Conservation (phyloP, 1,140 invertebrate species). For the Chionoecetes opilio region DNA sequence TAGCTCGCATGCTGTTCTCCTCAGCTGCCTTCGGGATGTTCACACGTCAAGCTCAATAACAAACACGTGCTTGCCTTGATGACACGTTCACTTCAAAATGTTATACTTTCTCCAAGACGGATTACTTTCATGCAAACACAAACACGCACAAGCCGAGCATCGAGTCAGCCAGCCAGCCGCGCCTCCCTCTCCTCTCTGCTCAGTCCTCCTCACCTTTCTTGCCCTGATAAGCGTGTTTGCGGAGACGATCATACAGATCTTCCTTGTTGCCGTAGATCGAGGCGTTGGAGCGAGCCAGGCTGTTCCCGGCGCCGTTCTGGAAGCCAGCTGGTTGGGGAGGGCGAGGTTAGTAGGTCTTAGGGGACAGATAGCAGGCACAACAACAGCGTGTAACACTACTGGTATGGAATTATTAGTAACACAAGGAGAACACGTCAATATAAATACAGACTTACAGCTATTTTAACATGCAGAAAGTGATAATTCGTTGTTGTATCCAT, state of each 20-base stretch:
- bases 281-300: slow-evolving; percentile 93
- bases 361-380: not conserved
- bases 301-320: slow-evolving; percentile 79
- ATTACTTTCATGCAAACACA: not conserved
- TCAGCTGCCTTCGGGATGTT: not conserved
- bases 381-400: not conserved
- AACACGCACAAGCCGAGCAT: slow-evolving; percentile 27
- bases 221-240: slow-evolving; percentile 97
- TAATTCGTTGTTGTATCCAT: no score
- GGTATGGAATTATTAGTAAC: slow-evolving; percentile 28
- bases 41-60: not conserved
- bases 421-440: no score
- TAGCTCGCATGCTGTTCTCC: not conserved
- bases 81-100: not conserved
- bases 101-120: not conserved
- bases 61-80: not conserved
- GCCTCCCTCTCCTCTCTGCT: slow-evolving; percentile 27
- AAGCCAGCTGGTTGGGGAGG: slow-evolving; percentile 79
- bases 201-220: slow-evolving; percentile 88
- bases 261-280: slow-evolving; percentile 98
- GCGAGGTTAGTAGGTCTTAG: slow-evolving; percentile 54
- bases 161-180: not conserved
- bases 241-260: slow-evolving; percentile 97
- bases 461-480: no score
- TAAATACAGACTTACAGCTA: no score